Evolutionary conservation across 1,140 invertebrate species (phyloP).

Genomic region (Monochamus saltuarius): DNA sequence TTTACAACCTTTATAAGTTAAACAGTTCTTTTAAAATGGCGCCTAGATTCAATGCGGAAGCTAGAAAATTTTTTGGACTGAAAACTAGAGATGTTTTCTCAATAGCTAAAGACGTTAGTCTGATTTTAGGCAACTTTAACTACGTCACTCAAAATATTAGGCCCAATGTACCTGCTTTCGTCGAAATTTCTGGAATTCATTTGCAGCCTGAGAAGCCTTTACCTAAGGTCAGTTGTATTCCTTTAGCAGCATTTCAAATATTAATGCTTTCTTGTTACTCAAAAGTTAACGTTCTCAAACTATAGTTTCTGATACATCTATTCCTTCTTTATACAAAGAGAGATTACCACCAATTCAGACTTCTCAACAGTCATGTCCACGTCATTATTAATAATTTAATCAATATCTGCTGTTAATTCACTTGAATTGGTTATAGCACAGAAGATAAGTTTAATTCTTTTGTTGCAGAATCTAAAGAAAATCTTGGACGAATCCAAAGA

Average conservation of each 20-base stretch:
- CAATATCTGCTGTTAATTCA: neutral
- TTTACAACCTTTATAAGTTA: slow-evolving; percentile 5
- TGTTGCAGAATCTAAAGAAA: slow-evolving; percentile 48
- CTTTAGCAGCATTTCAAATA: no score
- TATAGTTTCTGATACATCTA: no score
- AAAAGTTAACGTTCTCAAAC: no score
- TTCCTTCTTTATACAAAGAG: no score
- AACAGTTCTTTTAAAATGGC: neutral
- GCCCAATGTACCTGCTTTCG: slow-evolving; percentile 52
- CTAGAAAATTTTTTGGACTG: slow-evolving; percentile 20
- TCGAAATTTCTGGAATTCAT: slow-evolving; percentile 56
- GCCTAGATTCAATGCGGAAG: slow-evolving; percentile 6
- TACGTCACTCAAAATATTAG: slow-evolving; percentile 50
- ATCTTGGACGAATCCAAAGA: slow-evolving; percentile 52
- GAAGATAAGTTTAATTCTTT: no score
- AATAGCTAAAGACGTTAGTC: slow-evolving; percentile 49
- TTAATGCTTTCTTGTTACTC: no score
- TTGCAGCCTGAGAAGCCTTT: slow-evolving; percentile 46
- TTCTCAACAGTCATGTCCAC: neutral
- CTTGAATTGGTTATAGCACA: neutral
- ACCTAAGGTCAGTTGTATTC: slow-evolving; percentile 43
- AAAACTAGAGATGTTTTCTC: slow-evolving; percentile 15
- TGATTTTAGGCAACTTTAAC: slow-evolving; percentile 57
- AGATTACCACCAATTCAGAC: neutral
- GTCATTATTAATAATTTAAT: no score